Percentiles rank a stretch among this genome's conserved stretches.
Conservation (phyloP, 2,888 invertebrate species). For the Sesamia inferens region DNA sequence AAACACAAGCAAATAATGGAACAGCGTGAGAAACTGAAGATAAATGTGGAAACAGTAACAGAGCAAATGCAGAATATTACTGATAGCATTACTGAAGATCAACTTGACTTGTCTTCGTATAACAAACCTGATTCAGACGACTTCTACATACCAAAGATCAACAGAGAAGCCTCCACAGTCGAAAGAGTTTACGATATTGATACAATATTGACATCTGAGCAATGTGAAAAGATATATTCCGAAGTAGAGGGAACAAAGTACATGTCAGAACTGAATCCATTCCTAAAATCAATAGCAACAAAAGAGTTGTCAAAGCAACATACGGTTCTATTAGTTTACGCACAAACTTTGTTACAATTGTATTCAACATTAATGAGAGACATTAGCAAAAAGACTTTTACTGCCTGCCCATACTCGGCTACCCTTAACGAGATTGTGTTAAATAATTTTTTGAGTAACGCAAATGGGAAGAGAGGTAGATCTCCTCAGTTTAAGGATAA, state of each 20-base stretch:
- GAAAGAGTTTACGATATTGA: conserved; percentile 86
- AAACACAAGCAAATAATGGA: conserved; percentile 90
- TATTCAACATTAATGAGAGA: conserved; percentile 69
- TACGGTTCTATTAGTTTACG: conserved; percentile 77
- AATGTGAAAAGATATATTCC: conserved; percentile 77
- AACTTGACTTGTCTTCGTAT: conserved; percentile 78
- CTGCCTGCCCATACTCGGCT: conserved; percentile 71
- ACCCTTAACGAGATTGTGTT: conserved; percentile 79
- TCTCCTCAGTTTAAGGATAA: conserved; percentile 81
- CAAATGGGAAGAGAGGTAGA: conserved; percentile 71
- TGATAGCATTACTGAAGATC: conserved; percentile 74
- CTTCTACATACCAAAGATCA: conserved; percentile 87
- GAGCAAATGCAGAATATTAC: conserved; percentile 90
- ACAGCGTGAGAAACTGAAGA: conserved; percentile 90
- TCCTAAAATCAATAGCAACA: conserved; percentile 68
- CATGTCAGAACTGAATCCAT: conserved; percentile 66
- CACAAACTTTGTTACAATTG: conserved; percentile 74
- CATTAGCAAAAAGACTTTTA: conserved; percentile 74
- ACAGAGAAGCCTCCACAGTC: conserved; percentile 82
- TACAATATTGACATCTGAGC: conserved; percentile 80
- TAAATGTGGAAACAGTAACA: conserved; percentile 89
- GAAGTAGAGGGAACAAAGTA: conserved; percentile 78
- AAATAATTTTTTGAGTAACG: conserved; percentile 71
- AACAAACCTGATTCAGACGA: conserved; percentile 79
- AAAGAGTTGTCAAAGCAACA: conserved; percentile 67